Evolutionary conservation across 2,113 vertebrate species (phyloP).

Genomic region (Peromyscus maniculatus): DNA sequence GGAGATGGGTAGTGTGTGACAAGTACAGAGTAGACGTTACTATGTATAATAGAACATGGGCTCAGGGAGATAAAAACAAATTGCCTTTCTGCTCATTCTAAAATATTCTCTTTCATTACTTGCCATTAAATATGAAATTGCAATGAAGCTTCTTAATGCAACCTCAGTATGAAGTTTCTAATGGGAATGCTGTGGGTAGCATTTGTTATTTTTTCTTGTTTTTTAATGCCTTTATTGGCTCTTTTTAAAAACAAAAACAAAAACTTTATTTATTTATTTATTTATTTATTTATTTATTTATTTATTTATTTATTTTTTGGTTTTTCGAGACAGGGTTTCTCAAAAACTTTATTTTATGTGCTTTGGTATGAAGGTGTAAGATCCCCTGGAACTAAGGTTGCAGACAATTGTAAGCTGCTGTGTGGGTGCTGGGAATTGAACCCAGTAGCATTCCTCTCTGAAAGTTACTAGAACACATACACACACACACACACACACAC

Average conservation of each 20-base stretch:
- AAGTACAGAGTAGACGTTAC: slow-evolving; percentile 9
- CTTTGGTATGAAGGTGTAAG: not conserved
- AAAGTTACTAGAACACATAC: slow-evolving; percentile 23
- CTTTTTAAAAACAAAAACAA: no score
- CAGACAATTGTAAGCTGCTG: not conserved
- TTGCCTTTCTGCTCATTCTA: slow-evolving; percentile 55
- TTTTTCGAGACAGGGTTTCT: no score
- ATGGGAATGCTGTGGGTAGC: slow-evolving; percentile 51
- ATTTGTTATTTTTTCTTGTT: not conserved
- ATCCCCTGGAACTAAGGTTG: not conserved
- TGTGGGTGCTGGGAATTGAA: not conserved
- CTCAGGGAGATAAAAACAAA: slow-evolving; percentile 59
- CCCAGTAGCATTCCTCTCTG: slow-evolving; percentile 17
- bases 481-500: not conserved
- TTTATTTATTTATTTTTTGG: no score
- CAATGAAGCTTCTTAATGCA: slow-evolving; percentile 59
- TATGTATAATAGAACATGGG: not conserved
- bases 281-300: no score
- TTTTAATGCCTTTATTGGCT: not conserved
- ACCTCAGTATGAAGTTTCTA: slow-evolving; percentile 54
- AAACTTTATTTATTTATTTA: no score
- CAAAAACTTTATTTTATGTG: no score
- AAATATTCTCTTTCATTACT: slow-evolving; percentile 59
- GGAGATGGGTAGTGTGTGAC: not conserved
- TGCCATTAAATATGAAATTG: slow-evolving; percentile 61